Percentiles rank a stretch among this genome's conserved stretches.
Conservation (phyloP, 1,140 invertebrate genomes). For the Cyclargus thomasi region DNA sequence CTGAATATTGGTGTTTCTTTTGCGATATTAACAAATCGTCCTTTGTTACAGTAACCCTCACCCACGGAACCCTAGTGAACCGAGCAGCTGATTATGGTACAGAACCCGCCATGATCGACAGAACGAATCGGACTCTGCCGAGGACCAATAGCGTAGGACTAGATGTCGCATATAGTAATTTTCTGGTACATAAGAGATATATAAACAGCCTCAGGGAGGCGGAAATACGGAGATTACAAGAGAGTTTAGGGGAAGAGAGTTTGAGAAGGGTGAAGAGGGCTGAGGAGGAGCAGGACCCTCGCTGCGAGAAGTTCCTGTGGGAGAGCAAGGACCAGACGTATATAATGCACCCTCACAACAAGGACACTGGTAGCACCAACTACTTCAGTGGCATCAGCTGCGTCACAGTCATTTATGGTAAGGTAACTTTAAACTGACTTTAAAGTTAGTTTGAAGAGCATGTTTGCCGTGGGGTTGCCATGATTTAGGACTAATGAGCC, state of each 20-base stretch:
- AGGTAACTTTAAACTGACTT: constrained; percentile 19
- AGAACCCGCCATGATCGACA: not conserved
- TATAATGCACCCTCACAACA: constrained; percentile 47
- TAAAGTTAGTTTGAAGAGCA: no score
- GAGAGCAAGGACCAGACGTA: constrained; percentile 34
- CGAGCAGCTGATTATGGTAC: constrained; percentile 2
- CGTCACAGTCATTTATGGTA: constrained; percentile 51
- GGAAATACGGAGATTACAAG: not conserved
- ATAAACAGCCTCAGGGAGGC: not conserved
- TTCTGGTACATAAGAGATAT: not conserved
- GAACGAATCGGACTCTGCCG: not conserved
- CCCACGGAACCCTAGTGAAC: not conserved
- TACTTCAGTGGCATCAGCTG: constrained; percentile 52
- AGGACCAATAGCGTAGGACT: not conserved
- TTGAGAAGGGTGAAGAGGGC: constrained; percentile 36
- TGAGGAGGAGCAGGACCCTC: constrained; percentile 35
- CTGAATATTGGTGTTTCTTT: no score
- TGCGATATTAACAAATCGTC: not conserved
- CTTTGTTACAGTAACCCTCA: not conserved
- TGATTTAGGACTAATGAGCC: no score
- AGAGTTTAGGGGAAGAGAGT: not conserved
- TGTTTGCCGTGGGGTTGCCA: no score
- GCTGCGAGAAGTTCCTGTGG: constrained; percentile 43
- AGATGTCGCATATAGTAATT: not conserved
- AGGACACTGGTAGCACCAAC: constrained; percentile 37